Base-by-base conservation (phyloP, 2,797 vertebrate species). In the Alouatta caraya region DNA sequence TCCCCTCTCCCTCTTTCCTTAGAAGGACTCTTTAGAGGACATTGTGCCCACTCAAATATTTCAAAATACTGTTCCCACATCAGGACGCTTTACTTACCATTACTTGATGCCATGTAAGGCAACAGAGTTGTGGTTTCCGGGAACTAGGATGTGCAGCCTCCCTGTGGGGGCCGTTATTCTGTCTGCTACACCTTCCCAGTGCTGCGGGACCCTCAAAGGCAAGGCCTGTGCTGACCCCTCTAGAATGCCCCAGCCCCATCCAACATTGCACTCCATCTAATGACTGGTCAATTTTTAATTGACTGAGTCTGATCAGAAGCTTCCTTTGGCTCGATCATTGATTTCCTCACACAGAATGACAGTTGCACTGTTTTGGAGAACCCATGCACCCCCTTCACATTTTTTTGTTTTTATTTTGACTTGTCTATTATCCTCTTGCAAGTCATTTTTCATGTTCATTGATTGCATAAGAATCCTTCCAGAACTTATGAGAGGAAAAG, bases 251-350 rank as follows among this genome's bases (percentile, higher is more conserved):
- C 22, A 17, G 9, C 11, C 61, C 52, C 52, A 10, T 24, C 14
- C 19, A 1, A 3, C 24, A 14, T 6, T 0, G 3, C 14, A 0
- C 76, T 2, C 2, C 26, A 8, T 33, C 33, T 50, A 79, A 12
- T 0, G 13, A 2, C 46, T 8, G 37, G 24, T 30, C 39, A 67
- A 37, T 21, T 5, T 5, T 52, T 8, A 52, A 37, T 0, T 5
- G 28, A 12, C n/a, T 1, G 15, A 9, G 39, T 42, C 64, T 26
- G 39, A 44, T 48, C 11, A 48, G 33, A 30, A n/a, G 33, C 61
- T 75, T 48, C 52, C 30, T 15, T 42, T 30, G 37, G 15, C 13
- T 33, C n/a, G 9, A 4, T 4, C 8, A 2, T 1, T 24, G 28
- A 37, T 1, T 90, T 37, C 26, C 33, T 12, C n/a, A 33, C 10